Base-by-base conservation (phyloP, 2,888 invertebrate species). In the Epinotia ramella region DNA sequence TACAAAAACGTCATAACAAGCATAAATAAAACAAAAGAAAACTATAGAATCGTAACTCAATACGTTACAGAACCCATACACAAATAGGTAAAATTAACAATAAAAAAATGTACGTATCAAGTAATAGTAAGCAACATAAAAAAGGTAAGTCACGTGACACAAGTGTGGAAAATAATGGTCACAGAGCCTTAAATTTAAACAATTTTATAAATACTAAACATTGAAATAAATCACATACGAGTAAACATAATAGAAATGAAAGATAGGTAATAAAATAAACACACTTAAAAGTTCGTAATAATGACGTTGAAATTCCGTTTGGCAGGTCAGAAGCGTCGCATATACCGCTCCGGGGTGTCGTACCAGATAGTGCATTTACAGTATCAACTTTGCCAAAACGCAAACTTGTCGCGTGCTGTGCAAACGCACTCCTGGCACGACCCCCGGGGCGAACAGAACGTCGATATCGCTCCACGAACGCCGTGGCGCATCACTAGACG, bases 331-430 rank as follows among this genome's bases (percentile, higher is more conserved):
- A 88, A 90, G 84, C 92, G 93, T 87, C 84, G 94, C 87, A 87
- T 89, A 87, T 89, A 87, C 95, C 95, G 94, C 95, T 93, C 95
- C 96, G 96, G 97, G 96, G 97, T 98, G 98, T 98, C 98, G 98
- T 99, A 99, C 99, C 98, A 98, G 98, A 99, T 98, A 98, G 98
- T 99, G 99, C 99, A 99, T 99, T 99, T 99, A 99, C 99, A 99
- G 96, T 95, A 95, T 96, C 92, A 94, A 91, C 88, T 91, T 92
- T 93, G 94, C 93, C 82, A 86, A 86, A 91, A 90, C 88, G 92
- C 92, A 92, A 94, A 91, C 86, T 89, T 89, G 92, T 88, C 87
- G 88, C 88, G 94, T 91, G 94, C 95, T 95, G 95, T 98, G 98
- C 98, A 98, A 98, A 98, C 98, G 97, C 99, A 98, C 98, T 96